A percentile compares a stretch with the other conserved stretches of the same genome.
phyloP scores from a whole-genome alignment of 2,797 vertebrate species.

The Cichlasoma orientale region DNA sequence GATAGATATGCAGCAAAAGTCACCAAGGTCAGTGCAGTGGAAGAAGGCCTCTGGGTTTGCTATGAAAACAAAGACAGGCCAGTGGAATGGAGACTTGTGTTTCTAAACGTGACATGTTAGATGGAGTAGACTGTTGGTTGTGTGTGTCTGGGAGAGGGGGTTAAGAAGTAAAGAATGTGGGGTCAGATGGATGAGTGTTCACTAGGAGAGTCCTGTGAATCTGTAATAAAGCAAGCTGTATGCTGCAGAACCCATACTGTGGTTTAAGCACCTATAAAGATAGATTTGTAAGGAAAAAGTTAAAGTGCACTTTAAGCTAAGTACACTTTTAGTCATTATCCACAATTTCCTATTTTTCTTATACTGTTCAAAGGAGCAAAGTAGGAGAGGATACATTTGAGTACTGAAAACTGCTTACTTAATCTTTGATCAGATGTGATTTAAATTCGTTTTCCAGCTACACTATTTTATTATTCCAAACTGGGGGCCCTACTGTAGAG shows the following conservation, averaged over 20 bases:
- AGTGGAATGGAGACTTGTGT: conserved; percentile 58
- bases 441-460: accelerated
- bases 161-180: not conserved
- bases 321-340: not conserved
- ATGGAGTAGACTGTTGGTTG: not conserved
- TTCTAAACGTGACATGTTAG: conserved; percentile 5
- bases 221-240: conserved; percentile 37
- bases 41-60: conserved; percentile 57
- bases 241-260: not conserved
- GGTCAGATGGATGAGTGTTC: not conserved
- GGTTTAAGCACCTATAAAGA: not conserved
- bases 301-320: conserved; percentile 9
- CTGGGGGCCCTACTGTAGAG: not conserved
- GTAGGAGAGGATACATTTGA: not conserved
- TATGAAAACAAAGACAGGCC: conserved; percentile 61
- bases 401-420: not conserved
- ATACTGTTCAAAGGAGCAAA: not conserved
- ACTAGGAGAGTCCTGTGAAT: conserved; percentile 2
- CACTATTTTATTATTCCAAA: not conserved
- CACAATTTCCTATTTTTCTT: not conserved
- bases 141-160: conserved; percentile 10
- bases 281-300: not conserved
- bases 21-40: conserved; percentile 26
- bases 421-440: not conserved
- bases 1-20: conserved; percentile 44